These are phyloP conservation scores for Andrena praecox DNA, from an alignment of 2,888 invertebrate species.

Conservation along the genomic window DNA sequence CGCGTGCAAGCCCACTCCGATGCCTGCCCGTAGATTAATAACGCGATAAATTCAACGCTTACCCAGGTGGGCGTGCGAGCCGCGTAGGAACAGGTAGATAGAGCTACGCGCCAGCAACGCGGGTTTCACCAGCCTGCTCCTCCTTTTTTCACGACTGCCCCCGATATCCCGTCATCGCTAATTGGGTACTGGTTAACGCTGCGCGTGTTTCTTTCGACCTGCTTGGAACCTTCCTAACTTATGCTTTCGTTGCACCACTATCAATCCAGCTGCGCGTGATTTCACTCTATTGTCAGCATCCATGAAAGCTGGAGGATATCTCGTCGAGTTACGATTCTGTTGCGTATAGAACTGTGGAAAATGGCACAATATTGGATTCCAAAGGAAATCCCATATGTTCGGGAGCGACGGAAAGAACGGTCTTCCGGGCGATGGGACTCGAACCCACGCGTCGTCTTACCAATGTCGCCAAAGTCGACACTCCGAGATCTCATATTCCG, in stretches of 20 bases:
- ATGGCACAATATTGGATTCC: too few relatives aligned
- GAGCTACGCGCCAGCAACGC: conserved; percentile 35
- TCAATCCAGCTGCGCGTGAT: too few relatives aligned
- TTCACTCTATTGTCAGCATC: too few relatives aligned
- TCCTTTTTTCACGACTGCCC: conserved; percentile 20
- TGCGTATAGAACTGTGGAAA: too few relatives aligned
- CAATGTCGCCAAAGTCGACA: too few relatives aligned
- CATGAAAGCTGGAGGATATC: background rate
- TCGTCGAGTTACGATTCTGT: too few relatives aligned
- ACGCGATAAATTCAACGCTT: conserved; percentile 77
- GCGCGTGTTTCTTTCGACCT: conserved; percentile 6
- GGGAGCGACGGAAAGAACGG: too few relatives aligned
- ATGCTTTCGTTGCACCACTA: too few relatives aligned
- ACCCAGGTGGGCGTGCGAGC: conserved; percentile 60
- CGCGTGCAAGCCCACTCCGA: conserved; percentile 25
- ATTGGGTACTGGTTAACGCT: conserved; percentile 30
- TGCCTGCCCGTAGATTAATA: conserved; percentile 71
- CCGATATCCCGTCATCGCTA: conserved; percentile 32
- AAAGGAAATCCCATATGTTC: too few relatives aligned
- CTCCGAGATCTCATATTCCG: too few relatives aligned
- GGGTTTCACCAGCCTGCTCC: conserved; percentile 16
- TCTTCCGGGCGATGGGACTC: too few relatives aligned
- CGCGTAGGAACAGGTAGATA: conserved; percentile 51
- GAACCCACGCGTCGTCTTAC: too few relatives aligned
- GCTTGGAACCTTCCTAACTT: background rate